Base-by-base conservation (phyloP, 30 jellyfish, hydroid and myxozoan species). In the Clytia hemisphaerica region DNA sequence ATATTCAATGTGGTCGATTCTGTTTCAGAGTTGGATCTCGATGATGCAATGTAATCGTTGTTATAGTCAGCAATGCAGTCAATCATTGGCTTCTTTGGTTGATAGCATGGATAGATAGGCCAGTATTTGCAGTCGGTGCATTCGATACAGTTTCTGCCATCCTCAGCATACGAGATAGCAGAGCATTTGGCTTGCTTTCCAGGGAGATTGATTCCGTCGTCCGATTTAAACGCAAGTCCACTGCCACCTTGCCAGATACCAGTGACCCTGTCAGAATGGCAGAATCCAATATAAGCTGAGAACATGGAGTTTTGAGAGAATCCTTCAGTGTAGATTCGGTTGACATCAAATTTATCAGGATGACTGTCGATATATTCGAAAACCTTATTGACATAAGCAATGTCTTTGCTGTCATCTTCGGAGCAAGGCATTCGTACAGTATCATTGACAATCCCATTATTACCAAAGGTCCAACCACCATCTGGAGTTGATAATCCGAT, bases 161-260 rank as follows among this genome's bases (percentile, higher is more conserved):
- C 25, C 25, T 46, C 60, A 46, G 60, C 60, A 9, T n/a, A 9
- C 19, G 24, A 27, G 24, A 30, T n/a, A n/a, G 60, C 60, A n/a
- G 5, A n/a, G 60, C 60, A 46, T 26, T 46, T 26, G 18, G 24
- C 60, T 46, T 46, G 60, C 5, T 30, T n/a, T 46, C 60, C 60
- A n/a, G 60, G 60, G 5, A 46, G 60, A 46, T 26, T n/a, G 30
- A 27, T n/a, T n/a, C n/a, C n/a, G 18, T 26, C 25, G 18, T 46
- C 30, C 19, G 30, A n/a, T n/a, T 46, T 26, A 46, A 46, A n/a
- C 5, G 60, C 19, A 27, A 46, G 18, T 46, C 60, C 60, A 46
- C 60, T 46, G 5, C 60, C 60, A 2, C 60, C 60, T 46, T 46
- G 60, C 60, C 60, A 46, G 18, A 46, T 46, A 9, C 60, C 60